Conservation (phyloP, 2,888 invertebrate genomes). For the Creontiades dilutus region DNA sequence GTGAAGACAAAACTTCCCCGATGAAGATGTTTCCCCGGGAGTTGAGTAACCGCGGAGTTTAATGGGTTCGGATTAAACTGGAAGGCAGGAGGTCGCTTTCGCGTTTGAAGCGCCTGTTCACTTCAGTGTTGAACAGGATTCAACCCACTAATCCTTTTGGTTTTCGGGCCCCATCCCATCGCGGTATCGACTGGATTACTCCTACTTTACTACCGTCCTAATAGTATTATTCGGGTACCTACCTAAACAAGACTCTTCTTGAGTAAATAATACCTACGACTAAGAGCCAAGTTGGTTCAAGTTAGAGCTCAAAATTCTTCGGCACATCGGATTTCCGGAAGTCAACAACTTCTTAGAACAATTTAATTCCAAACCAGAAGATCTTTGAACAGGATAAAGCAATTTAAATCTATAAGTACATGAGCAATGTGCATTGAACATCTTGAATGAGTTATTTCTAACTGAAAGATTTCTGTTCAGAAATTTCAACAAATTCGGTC, state of each 20-base stretch:
- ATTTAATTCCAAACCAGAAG: no score
- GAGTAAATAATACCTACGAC: not conserved
- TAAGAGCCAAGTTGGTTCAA: not conserved
- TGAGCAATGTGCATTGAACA: no score
- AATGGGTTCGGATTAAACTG: constrained; percentile 22
- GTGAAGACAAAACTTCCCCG: not conserved
- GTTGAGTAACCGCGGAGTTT: not conserved
- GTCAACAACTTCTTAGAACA: no score
- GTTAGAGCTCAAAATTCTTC: not conserved
- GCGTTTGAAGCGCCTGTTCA: not conserved
- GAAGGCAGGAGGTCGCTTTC: not conserved
- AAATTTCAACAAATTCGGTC: no score
- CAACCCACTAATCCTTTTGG: constrained; percentile 12
- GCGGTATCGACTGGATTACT: not conserved
- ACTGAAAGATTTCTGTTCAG: no score
- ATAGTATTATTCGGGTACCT: not conserved
- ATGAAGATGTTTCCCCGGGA: not conserved
- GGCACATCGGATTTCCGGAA: no score
- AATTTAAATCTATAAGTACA: no score
- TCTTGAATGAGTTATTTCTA: no score
- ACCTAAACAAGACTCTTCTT: not conserved
- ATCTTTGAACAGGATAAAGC: no score
- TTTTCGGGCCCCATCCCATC: not conserved
- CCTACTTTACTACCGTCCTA: not conserved
- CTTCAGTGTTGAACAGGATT: not conserved